A percentile compares a stretch with the other conserved stretches of the same genome.
phyloP scores from a whole-genome alignment of 64 coral and sea anemone genomes.

The Astreopora myriophthalma region DNA sequence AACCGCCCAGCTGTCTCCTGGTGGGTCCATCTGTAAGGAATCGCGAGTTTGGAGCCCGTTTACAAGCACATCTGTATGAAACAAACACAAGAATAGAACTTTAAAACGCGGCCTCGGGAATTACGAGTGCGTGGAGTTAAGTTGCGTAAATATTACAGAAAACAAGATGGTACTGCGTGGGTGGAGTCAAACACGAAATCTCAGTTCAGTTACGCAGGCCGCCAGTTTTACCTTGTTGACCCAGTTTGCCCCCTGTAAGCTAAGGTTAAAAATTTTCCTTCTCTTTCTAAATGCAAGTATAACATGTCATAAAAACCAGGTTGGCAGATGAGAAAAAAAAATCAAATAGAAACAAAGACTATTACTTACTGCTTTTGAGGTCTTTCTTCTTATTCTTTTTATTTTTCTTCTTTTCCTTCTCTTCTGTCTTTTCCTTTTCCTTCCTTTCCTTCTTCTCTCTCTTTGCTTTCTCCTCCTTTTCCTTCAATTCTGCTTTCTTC shows the following conservation, averaged over 20 bases:
- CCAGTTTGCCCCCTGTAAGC: too few species aligned
- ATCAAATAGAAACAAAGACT: neutral
- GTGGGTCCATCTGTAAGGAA: neutral
- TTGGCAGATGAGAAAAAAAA: too few species aligned
- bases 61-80: neutral
- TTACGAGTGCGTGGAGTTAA: too few species aligned
- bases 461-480: neutral
- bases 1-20: neutral
- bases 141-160: too few species aligned
- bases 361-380: neutral
- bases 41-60: neutral
- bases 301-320: too few species aligned
- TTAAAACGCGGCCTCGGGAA: neutral
- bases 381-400: neutral
- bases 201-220: too few species aligned
- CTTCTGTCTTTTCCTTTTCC: neutral
- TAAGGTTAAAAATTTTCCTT: too few species aligned
- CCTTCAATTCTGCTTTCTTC: neutral
- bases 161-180: too few species aligned
- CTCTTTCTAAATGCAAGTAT: too few species aligned
- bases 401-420: neutral
- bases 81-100: neutral
- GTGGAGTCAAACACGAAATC: too few species aligned
- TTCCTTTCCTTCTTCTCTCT: neutral
- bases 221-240: too few species aligned